These are phyloP conservation scores for Atherinosoma microstoma DNA, from an alignment of 2,797 vertebrate genomes.

Conservation along the genomic window DNA sequence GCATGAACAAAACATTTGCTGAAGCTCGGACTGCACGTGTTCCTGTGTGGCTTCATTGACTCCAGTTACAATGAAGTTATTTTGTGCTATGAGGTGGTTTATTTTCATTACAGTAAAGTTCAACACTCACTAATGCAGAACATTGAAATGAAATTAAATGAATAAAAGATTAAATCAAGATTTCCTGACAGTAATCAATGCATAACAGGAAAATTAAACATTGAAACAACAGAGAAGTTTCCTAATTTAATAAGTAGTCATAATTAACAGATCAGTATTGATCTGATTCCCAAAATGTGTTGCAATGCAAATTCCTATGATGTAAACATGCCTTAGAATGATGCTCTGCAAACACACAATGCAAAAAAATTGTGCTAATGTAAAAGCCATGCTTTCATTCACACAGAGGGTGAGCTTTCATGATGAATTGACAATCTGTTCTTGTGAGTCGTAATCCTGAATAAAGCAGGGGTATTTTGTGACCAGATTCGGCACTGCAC, in stretches of 20 bases:
- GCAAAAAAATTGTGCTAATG: not conserved
- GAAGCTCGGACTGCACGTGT: conserved; percentile 67
- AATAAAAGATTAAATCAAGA: conserved; percentile 12
- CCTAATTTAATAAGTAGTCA: conserved; percentile 14
- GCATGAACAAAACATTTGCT: conserved; percentile 50
- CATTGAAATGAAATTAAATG: conserved; percentile 4
- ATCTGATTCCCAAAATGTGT: conserved; percentile 6
- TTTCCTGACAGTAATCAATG: conserved; percentile 19
- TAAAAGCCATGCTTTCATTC: conserved; percentile 4
- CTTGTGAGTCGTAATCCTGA: conserved; percentile 42
- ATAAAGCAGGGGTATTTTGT: conserved; percentile 60
- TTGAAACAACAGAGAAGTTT: not conserved
- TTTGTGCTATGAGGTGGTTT: conserved; percentile 43
- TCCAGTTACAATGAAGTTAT: conserved; percentile 43
- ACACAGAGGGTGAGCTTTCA: conserved; percentile 4
- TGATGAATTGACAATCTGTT: conserved; percentile 52
- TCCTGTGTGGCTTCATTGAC: conserved; percentile 48
- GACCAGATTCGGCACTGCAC: conserved; percentile 23
- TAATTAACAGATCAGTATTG: not conserved
- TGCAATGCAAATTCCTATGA: not conserved
- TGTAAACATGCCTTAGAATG: not conserved
- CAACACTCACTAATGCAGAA: conserved; percentile 33
- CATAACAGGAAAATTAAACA: conserved; percentile 4
- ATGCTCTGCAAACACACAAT: not conserved
- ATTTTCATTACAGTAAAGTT: conserved; percentile 59